Conservation (phyloP, 2,888 invertebrate species). For the Eristalis tenax region DNA sequence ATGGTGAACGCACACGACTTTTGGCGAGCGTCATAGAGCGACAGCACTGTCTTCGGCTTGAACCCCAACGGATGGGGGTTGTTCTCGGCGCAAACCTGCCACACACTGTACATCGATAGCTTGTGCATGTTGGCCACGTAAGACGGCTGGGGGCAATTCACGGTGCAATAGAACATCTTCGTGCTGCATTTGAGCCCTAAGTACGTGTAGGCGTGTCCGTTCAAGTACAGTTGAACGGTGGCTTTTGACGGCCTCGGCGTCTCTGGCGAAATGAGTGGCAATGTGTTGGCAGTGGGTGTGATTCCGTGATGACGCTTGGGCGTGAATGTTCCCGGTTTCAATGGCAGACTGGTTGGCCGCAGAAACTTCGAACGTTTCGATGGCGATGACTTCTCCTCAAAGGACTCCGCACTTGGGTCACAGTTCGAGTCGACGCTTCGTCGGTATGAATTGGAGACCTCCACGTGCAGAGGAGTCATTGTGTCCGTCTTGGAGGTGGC, state of each 20-base stretch:
- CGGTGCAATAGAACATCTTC: slow-evolving; percentile 94
- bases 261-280: slow-evolving; percentile 93
- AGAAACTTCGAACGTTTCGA: slow-evolving; percentile 85
- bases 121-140: slow-evolving; percentile 95
- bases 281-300: slow-evolving; percentile 90
- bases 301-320: slow-evolving; percentile 91
- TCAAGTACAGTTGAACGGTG: slow-evolving; percentile 93
- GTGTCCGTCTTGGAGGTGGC: slow-evolving; percentile 29
- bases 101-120: slow-evolving; percentile 98
- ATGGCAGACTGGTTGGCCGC: slow-evolving; percentile 90
- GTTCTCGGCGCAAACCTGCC: slow-evolving; percentile 89
- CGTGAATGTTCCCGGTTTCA: slow-evolving; percentile 92
- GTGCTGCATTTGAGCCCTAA: slow-evolving; percentile 95
- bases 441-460: slow-evolving; percentile 68
- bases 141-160: slow-evolving; percentile 96
- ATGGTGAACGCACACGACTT: slow-evolving; percentile 78
- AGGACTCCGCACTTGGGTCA: slow-evolving; percentile 39
- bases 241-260: slow-evolving; percentile 94
- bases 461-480: slow-evolving; percentile 78
- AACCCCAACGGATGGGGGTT: slow-evolving; percentile 87
- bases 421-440: slow-evolving; percentile 43
- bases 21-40: slow-evolving; percentile 90
- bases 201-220: slow-evolving; percentile 96
- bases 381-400: slow-evolving; percentile 60
- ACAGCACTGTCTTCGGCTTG: slow-evolving; percentile 86